These are phyloP conservation scores for Tethea ocularis DNA, from an alignment of 2,888 invertebrate genomes.

Conservation along the genomic window DNA sequence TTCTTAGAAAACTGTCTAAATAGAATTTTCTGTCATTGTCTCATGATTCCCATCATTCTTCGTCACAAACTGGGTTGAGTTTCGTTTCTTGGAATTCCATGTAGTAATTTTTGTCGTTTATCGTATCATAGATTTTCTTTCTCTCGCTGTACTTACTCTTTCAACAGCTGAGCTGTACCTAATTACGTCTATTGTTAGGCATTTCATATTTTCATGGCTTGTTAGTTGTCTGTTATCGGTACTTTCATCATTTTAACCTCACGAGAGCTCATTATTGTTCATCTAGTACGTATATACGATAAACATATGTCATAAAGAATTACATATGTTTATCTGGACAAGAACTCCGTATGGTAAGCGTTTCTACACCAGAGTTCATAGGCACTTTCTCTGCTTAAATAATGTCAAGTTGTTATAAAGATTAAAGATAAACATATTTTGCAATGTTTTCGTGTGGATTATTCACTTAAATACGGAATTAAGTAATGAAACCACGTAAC, in stretches of 20 bases:
- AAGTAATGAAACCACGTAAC: not conserved
- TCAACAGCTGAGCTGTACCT: not conserved
- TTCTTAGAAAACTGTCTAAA: constrained; percentile 39
- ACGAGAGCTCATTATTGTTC: constrained; percentile 32
- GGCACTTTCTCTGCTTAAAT: constrained; percentile 35
- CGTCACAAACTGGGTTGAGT: constrained; percentile 3
- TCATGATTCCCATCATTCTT: constrained; percentile 37
- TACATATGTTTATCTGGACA: constrained; percentile 33
- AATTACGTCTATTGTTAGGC: constrained; percentile 18
- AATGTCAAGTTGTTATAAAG: constrained; percentile 22
- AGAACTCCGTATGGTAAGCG: constrained; percentile 20
- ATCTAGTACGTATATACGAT: constrained; percentile 27
- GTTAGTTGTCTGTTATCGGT: constrained; percentile 38
- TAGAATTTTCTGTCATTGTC: constrained; percentile 44
- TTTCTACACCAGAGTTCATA: constrained; percentile 22
- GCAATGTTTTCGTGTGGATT: constrained; percentile 3
- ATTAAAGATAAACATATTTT: constrained; percentile 8
- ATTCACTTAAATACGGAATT: not conserved
- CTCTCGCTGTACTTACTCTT: not conserved
- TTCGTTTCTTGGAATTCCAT: constrained; percentile 5
- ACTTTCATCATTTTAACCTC: constrained; percentile 53
- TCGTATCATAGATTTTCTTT: not conserved
- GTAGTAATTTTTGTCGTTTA: constrained; percentile 1
- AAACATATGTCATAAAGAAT: constrained; percentile 17
- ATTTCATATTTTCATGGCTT: constrained; percentile 34